phyloP scores from a whole-genome alignment of 2,888 invertebrate species.

The Anoncus sp. region DNA sequence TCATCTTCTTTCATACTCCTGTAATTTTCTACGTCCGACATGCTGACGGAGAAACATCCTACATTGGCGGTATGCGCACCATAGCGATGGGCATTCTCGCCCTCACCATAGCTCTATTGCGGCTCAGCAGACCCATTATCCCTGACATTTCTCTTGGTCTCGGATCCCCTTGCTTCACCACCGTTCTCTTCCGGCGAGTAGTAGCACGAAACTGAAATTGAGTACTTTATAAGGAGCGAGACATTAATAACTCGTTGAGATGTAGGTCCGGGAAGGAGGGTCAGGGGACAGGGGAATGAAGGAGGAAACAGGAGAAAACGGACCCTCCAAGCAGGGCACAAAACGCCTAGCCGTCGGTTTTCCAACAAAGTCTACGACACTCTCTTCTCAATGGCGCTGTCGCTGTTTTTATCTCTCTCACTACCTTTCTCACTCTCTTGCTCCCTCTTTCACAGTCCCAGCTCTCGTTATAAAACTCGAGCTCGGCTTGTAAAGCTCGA shows the following conservation, averaged over 20 bases:
- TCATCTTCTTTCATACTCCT: slow-evolving; percentile 68
- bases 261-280: slow-evolving; percentile 32
- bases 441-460: not conserved
- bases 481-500: slow-evolving; percentile 38
- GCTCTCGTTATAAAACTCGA: slow-evolving; percentile 43
- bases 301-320: slow-evolving; percentile 16
- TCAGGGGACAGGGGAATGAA: slow-evolving; percentile 1
- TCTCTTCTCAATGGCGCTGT: slow-evolving; percentile 26
- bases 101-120: slow-evolving; percentile 41
- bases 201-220: slow-evolving; percentile 75
- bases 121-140: slow-evolving; percentile 58
- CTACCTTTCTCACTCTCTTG: slow-evolving; percentile 35
- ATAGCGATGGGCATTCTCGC: slow-evolving; percentile 3
- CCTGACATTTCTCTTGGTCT: slow-evolving; percentile 59
- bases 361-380: slow-evolving; percentile 59
- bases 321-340: slow-evolving; percentile 28
- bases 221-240: slow-evolving; percentile 76
- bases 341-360: slow-evolving; percentile 44
- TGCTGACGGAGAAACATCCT: slow-evolving; percentile 8
- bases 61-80: not conserved
- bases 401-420: slow-evolving; percentile 18
- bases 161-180: slow-evolving; percentile 3
- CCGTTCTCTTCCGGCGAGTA: slow-evolving; percentile 8
- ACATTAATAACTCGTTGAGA: slow-evolving; percentile 75
- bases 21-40: slow-evolving; percentile 70